Percentiles rank a stretch among this genome's conserved stretches.
Evolutionary conservation across 2,888 invertebrate species (phyloP).

Genomic region (Synergus gifuensis): DNA sequence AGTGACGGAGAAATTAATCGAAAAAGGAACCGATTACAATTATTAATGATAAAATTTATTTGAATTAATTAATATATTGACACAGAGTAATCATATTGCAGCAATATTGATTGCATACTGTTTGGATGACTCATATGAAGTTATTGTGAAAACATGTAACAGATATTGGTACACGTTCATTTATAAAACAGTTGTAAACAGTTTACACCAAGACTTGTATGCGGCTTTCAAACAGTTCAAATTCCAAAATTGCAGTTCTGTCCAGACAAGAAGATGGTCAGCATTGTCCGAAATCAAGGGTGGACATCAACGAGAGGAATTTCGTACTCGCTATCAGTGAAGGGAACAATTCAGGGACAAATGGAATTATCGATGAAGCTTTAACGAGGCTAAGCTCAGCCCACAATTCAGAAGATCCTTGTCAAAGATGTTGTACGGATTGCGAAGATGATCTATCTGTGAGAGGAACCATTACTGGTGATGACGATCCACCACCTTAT

Average conservation of each 20-base stretch:
- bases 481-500: constrained; percentile 16
- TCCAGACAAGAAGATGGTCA: neutral
- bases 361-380: neutral
- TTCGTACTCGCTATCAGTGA: neutral
- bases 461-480: neutral
- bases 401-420: neutral
- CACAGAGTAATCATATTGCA: too few species aligned
- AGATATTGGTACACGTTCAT: too few species aligned
- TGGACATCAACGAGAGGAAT: neutral
- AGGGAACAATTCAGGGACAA: neutral
- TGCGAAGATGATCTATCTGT: neutral
- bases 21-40: too few species aligned
- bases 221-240: neutral
- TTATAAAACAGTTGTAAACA: too few species aligned
- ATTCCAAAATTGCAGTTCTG: constrained; percentile 1
- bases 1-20: too few species aligned
- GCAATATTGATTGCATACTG: too few species aligned
- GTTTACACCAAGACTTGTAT: too few species aligned
- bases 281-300: neutral
- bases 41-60: too few species aligned
- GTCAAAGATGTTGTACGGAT: neutral
- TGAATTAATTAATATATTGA: too few species aligned
- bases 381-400: neutral
- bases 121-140: too few species aligned
- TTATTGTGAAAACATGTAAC: too few species aligned